phyloP scores from a whole-genome alignment of 2,888 invertebrate species.

The Dasypogon diadema region DNA sequence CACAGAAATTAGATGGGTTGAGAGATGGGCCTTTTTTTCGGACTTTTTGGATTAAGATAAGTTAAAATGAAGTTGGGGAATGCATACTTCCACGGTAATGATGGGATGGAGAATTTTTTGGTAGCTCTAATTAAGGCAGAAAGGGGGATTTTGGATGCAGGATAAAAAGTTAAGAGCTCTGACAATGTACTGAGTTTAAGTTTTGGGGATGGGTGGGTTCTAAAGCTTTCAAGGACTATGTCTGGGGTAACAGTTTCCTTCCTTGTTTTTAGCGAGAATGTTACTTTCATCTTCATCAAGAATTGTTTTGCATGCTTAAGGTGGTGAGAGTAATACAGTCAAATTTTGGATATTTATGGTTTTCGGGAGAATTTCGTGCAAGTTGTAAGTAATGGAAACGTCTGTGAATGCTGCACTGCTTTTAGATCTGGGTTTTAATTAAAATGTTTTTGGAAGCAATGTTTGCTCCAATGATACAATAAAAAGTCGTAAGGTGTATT shows the following conservation, averaged over 20 bases:
- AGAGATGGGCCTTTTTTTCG: conserved; percentile 10
- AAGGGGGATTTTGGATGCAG: conserved; percentile 21
- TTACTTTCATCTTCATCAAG: neutral
- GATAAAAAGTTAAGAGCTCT: conserved; percentile 42
- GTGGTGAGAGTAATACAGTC: too few relatives aligned
- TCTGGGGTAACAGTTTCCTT: neutral
- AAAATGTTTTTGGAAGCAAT: too few relatives aligned
- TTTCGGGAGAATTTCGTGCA: too few relatives aligned
- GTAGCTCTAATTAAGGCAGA: conserved; percentile 39
- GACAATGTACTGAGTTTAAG: conserved; percentile 19
- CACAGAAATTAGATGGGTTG: conserved; percentile 11
- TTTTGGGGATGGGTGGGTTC: conserved; percentile 29
- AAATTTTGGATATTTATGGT: too few relatives aligned
- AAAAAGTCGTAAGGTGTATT: too few relatives aligned
- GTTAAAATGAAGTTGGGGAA: conserved; percentile 26
- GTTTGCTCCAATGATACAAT: too few relatives aligned
- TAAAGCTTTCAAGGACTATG: conserved; percentile 21
- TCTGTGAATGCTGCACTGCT: too few relatives aligned
- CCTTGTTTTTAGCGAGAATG: neutral
- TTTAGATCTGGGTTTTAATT: too few relatives aligned
- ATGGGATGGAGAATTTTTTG: conserved; percentile 34
- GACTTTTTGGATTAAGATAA: conserved; percentile 30
- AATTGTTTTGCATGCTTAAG: conserved; percentile 4
- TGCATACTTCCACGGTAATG: neutral
- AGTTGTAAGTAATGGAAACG: too few relatives aligned